Evolutionary conservation across 1,140 invertebrate species (phyloP).

Genomic region (Nixonia krombeini): DNA sequence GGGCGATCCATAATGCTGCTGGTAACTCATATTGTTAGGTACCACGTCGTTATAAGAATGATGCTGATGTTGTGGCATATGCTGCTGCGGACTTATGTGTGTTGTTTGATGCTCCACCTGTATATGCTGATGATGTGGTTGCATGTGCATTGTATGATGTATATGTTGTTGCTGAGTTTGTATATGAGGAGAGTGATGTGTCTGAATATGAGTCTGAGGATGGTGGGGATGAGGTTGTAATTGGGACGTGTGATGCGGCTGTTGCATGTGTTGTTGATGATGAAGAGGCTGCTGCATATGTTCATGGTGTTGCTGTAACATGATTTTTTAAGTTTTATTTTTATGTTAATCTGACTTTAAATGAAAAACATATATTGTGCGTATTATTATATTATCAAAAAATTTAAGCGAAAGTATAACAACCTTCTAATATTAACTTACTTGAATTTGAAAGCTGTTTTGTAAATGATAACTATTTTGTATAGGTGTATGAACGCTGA

Average conservation of each 20-base stretch:
- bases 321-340: too few species aligned
- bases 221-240: constrained; percentile 56
- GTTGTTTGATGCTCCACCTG: constrained; percentile 8
- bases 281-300: too few species aligned
- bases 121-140: constrained; percentile 19
- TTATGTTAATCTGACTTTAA: too few species aligned
- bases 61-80: constrained; percentile 44
- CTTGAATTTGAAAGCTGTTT: too few species aligned
- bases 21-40: constrained; percentile 51
- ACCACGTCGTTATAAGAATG: constrained; percentile 48
- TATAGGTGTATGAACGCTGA: too few species aligned
- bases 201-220: constrained; percentile 52
- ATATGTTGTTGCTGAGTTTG: constrained; percentile 19
- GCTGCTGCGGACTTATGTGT: constrained; percentile 2
- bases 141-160: constrained; percentile 24
- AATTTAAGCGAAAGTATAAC: too few species aligned
- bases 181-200: constrained; percentile 35
- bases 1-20: too few species aligned
- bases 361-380: too few species aligned
- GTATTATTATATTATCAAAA: too few species aligned
- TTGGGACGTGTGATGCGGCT: constrained; percentile 14
- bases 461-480: too few species aligned
- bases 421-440: too few species aligned
- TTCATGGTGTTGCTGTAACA: constrained; percentile 10
- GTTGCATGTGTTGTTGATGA: constrained; percentile 46